phyloP scores from a whole-genome alignment of 2,888 invertebrate genomes.

The Emmelina monodactyla region DNA sequence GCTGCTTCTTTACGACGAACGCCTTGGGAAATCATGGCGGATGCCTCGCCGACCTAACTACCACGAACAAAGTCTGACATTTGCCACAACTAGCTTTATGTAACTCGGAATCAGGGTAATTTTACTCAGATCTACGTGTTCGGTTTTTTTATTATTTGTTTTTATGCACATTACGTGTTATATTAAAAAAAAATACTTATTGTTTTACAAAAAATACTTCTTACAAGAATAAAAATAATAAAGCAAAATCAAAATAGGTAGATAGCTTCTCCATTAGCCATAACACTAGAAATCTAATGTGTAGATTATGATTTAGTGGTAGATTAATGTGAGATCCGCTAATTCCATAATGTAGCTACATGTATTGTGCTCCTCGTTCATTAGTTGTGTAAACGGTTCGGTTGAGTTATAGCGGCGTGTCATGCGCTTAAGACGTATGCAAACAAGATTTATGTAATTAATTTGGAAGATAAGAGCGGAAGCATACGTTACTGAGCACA shows the following conservation, averaged over 20 bases:
- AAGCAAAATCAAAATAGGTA: too few species aligned
- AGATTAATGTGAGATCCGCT: conserved; percentile 4
- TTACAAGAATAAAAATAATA: too few species aligned
- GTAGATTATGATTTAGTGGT: too few species aligned
- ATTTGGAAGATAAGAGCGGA: conserved; percentile 62
- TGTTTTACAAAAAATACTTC: too few species aligned
- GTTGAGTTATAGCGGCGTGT: conserved; percentile 59
- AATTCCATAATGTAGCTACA: conserved; percentile 16
- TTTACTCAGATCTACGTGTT: too few species aligned
- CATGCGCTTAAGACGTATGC: conserved; percentile 64
- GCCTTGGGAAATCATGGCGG: conserved; percentile 55
- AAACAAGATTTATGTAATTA: conserved; percentile 67
- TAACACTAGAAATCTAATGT: too few species aligned
- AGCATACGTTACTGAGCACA: conserved; percentile 45
- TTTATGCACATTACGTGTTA: too few species aligned
- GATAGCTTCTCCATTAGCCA: too few species aligned
- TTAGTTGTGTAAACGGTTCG: conserved; percentile 54
- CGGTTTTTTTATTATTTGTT: too few species aligned
- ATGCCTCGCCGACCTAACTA: conserved; percentile 20
- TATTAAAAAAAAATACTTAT: too few species aligned
- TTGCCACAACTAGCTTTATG: conserved; percentile 14
- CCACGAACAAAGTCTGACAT: conserved; percentile 11
- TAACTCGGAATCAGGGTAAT: too few species aligned
- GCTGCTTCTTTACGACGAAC: conserved; percentile 32
- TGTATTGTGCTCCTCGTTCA: conserved; percentile 46